phyloP scores from a whole-genome alignment of 2,888 invertebrate species.

The Omphaloscelis lunosa region DNA sequence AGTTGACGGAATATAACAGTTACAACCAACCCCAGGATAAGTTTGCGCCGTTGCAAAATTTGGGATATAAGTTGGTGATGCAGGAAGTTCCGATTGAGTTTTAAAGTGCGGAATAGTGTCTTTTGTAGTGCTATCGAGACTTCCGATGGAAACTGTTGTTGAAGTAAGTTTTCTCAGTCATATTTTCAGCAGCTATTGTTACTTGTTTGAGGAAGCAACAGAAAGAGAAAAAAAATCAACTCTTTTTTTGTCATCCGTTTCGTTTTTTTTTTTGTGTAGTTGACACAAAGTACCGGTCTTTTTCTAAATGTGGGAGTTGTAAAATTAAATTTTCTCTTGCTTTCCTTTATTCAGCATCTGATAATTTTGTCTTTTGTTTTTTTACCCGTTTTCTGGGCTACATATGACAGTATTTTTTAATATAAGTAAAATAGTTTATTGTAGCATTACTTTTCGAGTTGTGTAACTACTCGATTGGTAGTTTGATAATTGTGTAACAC shows the following conservation, averaged over 20 bases:
- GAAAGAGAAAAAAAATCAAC: not conserved
- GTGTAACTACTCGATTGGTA: not conserved
- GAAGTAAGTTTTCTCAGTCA: conserved; percentile 31
- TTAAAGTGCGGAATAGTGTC: conserved; percentile 57
- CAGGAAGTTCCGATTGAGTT: conserved; percentile 87
- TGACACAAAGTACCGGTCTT: too few relatives aligned
- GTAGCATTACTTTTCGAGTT: conserved; percentile 4
- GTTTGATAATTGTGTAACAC: not conserved
- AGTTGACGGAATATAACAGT: conserved; percentile 76
- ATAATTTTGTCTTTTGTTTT: not conserved
- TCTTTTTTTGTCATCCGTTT: not conserved
- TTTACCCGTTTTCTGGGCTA: not conserved
- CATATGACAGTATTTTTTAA: not conserved
- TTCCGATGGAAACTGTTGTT: not conserved
- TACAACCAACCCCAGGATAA: conserved; percentile 42
- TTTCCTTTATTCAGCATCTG: too few relatives aligned
- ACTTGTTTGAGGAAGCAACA: not conserved
- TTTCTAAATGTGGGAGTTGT: conserved; percentile 36
- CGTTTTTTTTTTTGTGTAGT: not conserved
- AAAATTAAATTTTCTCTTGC: not conserved
- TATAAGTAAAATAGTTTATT: not conserved
- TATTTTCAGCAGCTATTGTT: not conserved
- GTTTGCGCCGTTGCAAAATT: conserved; percentile 66
- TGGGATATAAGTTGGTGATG: conserved; percentile 80
- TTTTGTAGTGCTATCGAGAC: not conserved